Evolutionary conservation across 2,888 invertebrate genomes (phyloP), one percentile per base, ranked within the genome.

Genomic region (Capitulum mitella): DNA sequence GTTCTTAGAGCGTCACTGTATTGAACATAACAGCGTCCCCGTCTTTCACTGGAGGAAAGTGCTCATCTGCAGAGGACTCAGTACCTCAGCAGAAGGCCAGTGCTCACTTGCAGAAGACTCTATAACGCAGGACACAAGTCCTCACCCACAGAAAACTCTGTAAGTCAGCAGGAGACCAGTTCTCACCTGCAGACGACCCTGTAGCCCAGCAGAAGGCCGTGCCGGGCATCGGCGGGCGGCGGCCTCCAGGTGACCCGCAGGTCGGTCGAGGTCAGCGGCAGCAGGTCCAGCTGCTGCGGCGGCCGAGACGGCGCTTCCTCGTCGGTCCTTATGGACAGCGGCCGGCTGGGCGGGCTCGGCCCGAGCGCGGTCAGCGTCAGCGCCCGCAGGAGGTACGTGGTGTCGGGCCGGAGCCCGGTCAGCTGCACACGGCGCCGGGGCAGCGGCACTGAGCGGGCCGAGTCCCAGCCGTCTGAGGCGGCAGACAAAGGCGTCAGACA

Each of bases 171-270:
- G n/a, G n/a, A n/a, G n/a, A n/a, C n/a, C n/a, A n/a, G n/a, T n/a
- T n/a, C 58, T n/a, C 79, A 77, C 54, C 58, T 78, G 74, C 61
- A 77, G n/a, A 77, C 70, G 32, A 58, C 34, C 8, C 61, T 12
- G 78, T 80, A 81, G 46, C 81, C 81, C n/a, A 81, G 78, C 37
- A 81, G 76, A 2, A 78, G 46, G n/a, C 81, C 81, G 77, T 81
- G 80, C 32, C 79, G 79, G 43, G 77, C 54, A 76, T 80, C 81
- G 37, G 76, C 77, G 0, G 58, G 79, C 26, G 81, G 81, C 3
- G 80, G 80, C 3, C 79, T 79, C 81, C 81, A 81, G 76, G 64
- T 79, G 34, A 81, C 80, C 61, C 79, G 79, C 22, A 81, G 79
- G 29, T 80, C 79, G 19, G 78, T 80, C 1, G 81, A 79, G 14